Conservation (phyloP, 92 coral and sea anemone genomes). For the Zoanthus solanderi region DNA sequence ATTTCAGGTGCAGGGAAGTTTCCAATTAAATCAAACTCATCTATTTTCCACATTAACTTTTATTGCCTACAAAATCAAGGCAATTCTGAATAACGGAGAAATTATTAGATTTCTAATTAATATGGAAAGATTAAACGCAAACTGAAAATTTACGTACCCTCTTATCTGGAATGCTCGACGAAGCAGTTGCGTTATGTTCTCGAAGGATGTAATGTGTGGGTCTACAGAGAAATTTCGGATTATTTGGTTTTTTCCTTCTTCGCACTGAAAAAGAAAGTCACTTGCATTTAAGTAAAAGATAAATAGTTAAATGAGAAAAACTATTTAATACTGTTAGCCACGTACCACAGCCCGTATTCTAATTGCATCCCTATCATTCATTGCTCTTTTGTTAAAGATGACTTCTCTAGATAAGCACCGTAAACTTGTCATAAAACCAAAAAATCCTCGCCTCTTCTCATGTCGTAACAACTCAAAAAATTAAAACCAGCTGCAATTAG, state of each 20-base stretch:
- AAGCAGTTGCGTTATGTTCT: conserved; percentile 79
- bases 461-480: background rate
- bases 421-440: background rate
- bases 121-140: no score
- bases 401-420: background rate
- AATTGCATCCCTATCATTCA: conserved; percentile 91
- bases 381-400: conserved; percentile 30
- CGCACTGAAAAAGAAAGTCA: conserved; percentile 3
- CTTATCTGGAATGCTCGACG: conserved; percentile 87
- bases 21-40: background rate
- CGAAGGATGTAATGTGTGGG: conserved; percentile 95
- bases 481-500: background rate
- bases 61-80: background rate
- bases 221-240: conserved; percentile 92
- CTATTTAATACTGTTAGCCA: background rate
- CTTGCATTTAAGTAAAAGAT: conserved; percentile 12
- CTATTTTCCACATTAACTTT: background rate
- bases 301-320: background rate
- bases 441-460: background rate
- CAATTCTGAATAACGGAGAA: background rate
- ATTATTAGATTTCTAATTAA: background rate
- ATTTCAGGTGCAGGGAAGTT: background rate
- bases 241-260: conserved; percentile 49
- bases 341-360: conserved; percentile 93
- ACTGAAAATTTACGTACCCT: conserved; percentile 60